Percentiles rank a stretch among this genome's conserved stretches.
Conservation (phyloP, 2,888 invertebrate genomes). For the Phragmatobia fuliginosa region DNA sequence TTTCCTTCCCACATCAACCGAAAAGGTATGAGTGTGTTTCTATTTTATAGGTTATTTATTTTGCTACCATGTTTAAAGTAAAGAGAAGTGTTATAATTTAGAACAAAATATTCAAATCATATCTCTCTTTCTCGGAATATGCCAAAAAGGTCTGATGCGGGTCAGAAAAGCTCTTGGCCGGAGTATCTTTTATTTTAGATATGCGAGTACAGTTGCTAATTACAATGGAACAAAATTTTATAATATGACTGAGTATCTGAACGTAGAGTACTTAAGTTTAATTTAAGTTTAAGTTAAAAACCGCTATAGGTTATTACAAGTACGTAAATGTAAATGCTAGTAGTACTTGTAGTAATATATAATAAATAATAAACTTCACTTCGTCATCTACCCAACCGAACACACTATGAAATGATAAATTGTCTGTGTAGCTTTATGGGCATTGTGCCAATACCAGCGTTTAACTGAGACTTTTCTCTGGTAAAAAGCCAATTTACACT, state of each 20-base stretch:
- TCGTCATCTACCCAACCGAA: background rate
- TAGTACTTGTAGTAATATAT: background rate
- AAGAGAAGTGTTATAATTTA: constrained; percentile 24
- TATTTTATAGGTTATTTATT: background rate
- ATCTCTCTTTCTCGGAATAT: constrained; percentile 33
- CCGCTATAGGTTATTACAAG: background rate
- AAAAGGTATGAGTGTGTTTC: background rate
- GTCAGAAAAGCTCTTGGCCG: constrained; percentile 30
- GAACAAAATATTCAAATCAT: constrained; percentile 37
- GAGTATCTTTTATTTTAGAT: constrained; percentile 32
- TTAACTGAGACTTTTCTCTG: constrained; percentile 13
- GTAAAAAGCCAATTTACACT: constrained; percentile 16
- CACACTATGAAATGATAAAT: constrained; percentile 10
- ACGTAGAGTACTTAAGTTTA: constrained; percentile 27
- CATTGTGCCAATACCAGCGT: constrained; percentile 12
- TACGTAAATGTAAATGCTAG: background rate
- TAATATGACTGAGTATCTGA: constrained; percentile 28
- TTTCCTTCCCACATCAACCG: background rate
- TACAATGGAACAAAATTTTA: constrained; percentile 35
- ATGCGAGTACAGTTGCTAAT: constrained; percentile 39
- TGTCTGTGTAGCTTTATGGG: constrained; percentile 13
- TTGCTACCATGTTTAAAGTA: background rate
- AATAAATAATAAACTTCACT: background rate
- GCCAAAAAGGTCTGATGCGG: constrained; percentile 45
- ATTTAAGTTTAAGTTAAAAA: constrained; percentile 10